Evolutionary conservation across 2,888 invertebrate genomes (phyloP).

Genomic region (Bruchidius siliquastri): DNA sequence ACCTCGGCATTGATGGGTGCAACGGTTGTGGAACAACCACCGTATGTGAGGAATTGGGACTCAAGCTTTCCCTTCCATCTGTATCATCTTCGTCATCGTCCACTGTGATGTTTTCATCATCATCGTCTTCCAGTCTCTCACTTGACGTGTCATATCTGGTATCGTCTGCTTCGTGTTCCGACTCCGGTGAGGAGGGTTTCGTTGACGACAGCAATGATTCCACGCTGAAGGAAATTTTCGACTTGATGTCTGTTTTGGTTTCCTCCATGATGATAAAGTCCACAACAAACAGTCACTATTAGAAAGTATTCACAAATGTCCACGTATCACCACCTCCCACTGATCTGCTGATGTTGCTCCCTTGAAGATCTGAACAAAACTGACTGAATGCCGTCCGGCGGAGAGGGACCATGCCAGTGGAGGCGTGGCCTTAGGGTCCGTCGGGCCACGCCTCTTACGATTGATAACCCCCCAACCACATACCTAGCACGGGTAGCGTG

Average conservation of each 20-base stretch:
- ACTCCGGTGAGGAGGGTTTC: constrained; percentile 13
- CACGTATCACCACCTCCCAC: constrained; percentile 4
- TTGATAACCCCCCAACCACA: constrained; percentile 37
- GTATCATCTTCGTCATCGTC: constrained; percentile 48
- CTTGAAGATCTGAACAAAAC: constrained; percentile 24
- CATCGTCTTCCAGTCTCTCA: constrained; percentile 46
- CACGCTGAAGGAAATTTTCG: constrained; percentile 71
- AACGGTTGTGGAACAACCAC: constrained; percentile 66
- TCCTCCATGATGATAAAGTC: constrained; percentile 40
- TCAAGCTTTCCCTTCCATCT: constrained; percentile 46
- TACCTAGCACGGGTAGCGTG: constrained; percentile 26
- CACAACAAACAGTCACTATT: constrained; percentile 5
- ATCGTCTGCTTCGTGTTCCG: constrained; percentile 25
- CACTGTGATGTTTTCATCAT: constrained; percentile 45
- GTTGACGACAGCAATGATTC: constrained; percentile 55
- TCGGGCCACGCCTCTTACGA: constrained; percentile 30
- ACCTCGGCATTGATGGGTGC: constrained; percentile 56
- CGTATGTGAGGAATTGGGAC: constrained; percentile 52
- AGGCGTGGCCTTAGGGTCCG: constrained; percentile 24
- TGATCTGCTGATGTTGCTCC: not conserved
- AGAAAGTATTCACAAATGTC: not conserved
- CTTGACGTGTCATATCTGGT: constrained; percentile 27
- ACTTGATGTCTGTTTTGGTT: constrained; percentile 49
- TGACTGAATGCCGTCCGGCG: constrained; percentile 22
- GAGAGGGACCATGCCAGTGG: constrained; percentile 32